Percentiles rank a stretch among this genome's conserved stretches.
These are phyloP conservation scores for Holocentrus rufus DNA, from an alignment of 2,797 vertebrate genomes.

Conservation along the genomic window DNA sequence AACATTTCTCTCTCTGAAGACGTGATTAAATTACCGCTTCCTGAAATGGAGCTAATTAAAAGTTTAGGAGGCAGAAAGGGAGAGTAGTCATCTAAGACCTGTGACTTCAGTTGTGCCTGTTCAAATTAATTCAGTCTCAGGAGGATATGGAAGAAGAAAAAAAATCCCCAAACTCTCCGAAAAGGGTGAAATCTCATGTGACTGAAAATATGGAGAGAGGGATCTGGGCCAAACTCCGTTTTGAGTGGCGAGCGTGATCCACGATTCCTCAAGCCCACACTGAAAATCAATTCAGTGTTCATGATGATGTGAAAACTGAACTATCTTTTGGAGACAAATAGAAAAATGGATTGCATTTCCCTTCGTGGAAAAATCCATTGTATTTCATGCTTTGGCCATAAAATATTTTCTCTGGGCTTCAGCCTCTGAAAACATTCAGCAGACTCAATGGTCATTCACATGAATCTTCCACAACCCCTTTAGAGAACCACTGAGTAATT, in stretches of 20 bases:
- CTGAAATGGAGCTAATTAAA: constrained; percentile 7
- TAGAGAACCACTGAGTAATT: neutral
- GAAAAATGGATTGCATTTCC: no score
- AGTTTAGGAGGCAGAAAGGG: neutral
- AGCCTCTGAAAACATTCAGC: no score
- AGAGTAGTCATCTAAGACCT: neutral
- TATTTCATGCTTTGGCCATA: no score
- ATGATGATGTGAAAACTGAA: neutral
- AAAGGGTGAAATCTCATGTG: no score
- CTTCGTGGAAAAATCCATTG: no score
- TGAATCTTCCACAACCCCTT: neutral
- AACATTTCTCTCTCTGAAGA: neutral
- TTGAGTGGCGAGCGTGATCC: no score
- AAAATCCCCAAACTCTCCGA: no score
- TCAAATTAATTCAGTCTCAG: neutral
- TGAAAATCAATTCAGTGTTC: neutral
- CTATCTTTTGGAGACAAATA: no score
- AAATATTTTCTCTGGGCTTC: no score
- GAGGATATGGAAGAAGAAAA: no score
- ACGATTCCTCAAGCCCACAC: neutral
- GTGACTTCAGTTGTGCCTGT: neutral
- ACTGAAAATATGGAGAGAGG: no score
- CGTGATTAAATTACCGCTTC: neutral
- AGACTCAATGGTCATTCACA: neutral
- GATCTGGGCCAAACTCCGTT: no score